Conservation (phyloP, 2,797 vertebrate species). For the Threskiornis aethiopicus region DNA sequence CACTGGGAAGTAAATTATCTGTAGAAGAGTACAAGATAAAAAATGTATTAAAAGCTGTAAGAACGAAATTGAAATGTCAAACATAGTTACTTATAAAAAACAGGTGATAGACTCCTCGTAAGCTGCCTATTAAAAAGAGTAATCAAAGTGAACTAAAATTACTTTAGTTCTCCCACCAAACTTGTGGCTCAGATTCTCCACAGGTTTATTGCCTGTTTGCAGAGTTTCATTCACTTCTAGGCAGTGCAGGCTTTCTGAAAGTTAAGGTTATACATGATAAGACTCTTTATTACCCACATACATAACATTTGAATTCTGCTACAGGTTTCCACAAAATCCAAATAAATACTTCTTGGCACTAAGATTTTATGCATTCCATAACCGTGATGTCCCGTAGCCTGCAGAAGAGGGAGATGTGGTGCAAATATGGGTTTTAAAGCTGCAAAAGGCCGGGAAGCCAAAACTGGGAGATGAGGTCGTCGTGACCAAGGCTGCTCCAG, state of each 20-base stretch:
- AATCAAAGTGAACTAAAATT: conserved; percentile 84
- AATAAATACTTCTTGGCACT: background rate
- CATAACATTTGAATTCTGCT: background rate
- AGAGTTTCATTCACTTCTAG: background rate
- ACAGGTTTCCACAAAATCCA: background rate
- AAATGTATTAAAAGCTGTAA: conserved; percentile 79
- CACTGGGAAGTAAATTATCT: conserved; percentile 77
- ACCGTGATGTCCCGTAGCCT: background rate
- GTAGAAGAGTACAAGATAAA: conserved; percentile 75
- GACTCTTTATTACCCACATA: background rate
- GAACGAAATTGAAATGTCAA: conserved; percentile 81
- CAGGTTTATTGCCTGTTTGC: background rate
- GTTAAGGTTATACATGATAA: background rate
- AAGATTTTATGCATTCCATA: background rate
- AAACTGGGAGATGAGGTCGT: background rate
- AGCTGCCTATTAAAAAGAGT: conserved; percentile 49
- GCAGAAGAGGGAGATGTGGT: background rate
- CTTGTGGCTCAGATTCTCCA: background rate
- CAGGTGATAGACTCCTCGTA: conserved; percentile 53
- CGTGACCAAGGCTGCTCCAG: background rate
- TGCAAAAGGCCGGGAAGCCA: accelerated
- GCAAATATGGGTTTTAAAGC: background rate
- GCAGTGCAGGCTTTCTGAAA: background rate
- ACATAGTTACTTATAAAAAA: conserved; percentile 74
- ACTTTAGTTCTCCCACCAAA: background rate